Evolutionary conservation across 37 sponge, comb jelly and placozoan genomes (phyloP).

Genomic region (Agelas oroides): DNA sequence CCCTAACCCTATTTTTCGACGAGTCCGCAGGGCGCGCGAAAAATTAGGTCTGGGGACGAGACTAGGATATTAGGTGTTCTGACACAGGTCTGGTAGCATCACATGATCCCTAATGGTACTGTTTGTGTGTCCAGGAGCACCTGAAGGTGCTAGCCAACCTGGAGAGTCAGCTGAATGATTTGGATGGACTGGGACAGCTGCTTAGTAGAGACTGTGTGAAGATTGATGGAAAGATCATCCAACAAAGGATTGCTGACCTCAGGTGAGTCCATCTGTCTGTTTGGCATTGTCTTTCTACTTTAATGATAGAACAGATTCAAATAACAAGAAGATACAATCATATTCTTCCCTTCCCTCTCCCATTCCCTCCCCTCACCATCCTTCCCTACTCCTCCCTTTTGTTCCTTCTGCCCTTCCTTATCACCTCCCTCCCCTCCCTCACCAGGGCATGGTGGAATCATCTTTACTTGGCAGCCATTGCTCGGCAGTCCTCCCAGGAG

Average conservation of each 20-base stretch:
- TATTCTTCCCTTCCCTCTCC: neutral
- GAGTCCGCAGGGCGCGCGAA: too few species aligned
- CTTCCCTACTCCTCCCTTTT: neutral
- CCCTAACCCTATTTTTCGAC: too few species aligned
- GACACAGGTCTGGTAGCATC: too few species aligned
- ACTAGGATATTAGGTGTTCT: too few species aligned
- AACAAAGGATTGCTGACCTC: conserved; percentile 43
- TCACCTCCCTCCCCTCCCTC: too few species aligned
- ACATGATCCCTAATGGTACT: too few species aligned
- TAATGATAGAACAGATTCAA: too few species aligned
- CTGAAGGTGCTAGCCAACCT: conserved; percentile 61
- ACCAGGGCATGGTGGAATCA: conserved; percentile 43
- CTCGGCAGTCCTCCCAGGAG: conserved; percentile 59
- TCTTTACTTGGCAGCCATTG: conserved; percentile 19
- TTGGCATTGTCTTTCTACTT: neutral
- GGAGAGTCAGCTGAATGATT: conserved; percentile 63
- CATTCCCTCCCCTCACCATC: too few species aligned
- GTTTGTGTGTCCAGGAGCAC: conserved; percentile 57
- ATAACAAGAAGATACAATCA: too few species aligned
- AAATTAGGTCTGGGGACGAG: too few species aligned
- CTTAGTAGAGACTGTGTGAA: conserved; percentile 57
- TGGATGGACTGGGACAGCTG: conserved; percentile 72
- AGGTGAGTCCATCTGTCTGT: conserved; percentile 31
- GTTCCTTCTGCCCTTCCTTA: too few species aligned
- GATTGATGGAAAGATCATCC: conserved; percentile 66